Evolutionary conservation across 2,797 vertebrate genomes (phyloP).

Genomic region (Hemitrygon akajei): DNA sequence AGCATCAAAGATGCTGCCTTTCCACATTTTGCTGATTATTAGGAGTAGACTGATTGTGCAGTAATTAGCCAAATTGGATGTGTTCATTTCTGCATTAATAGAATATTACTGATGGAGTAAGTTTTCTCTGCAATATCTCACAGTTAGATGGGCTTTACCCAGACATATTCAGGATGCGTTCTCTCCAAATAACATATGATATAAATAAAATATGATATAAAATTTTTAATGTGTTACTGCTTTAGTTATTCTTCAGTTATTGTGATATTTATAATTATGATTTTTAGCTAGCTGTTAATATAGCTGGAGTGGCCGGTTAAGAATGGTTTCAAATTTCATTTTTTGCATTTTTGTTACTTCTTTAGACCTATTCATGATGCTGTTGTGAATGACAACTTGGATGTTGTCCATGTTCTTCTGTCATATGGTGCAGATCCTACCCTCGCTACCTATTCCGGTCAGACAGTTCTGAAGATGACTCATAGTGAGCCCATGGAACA

Average conservation of each 20-base stretch:
- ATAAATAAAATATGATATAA: too few relatives aligned
- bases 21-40: too few relatives aligned
- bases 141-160: too few relatives aligned
- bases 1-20: too few relatives aligned
- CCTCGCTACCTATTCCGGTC: constrained; percentile 91
- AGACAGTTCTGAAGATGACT: constrained; percentile 87
- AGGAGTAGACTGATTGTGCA: too few relatives aligned
- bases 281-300: neutral
- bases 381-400: constrained; percentile 88
- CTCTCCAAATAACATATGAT: neutral
- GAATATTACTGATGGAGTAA: neutral
- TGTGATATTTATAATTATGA: neutral
- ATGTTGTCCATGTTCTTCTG: constrained; percentile 87
- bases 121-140: too few relatives aligned
- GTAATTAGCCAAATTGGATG: too few relatives aligned
- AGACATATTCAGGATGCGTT: neutral
- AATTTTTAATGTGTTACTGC: neutral
- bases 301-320: neutral
- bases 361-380: constrained; percentile 90
- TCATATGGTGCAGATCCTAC: constrained; percentile 94
- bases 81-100: neutral
- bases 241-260: neutral
- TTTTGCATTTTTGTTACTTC: neutral
- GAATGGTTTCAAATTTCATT: neutral
- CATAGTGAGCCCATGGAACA: constrained; percentile 84